A percentile compares a stretch with the other conserved stretches of the same genome.
Evolutionary conservation across 2,888 invertebrate species (phyloP).

Genomic region (Schizaphis graminum): DNA sequence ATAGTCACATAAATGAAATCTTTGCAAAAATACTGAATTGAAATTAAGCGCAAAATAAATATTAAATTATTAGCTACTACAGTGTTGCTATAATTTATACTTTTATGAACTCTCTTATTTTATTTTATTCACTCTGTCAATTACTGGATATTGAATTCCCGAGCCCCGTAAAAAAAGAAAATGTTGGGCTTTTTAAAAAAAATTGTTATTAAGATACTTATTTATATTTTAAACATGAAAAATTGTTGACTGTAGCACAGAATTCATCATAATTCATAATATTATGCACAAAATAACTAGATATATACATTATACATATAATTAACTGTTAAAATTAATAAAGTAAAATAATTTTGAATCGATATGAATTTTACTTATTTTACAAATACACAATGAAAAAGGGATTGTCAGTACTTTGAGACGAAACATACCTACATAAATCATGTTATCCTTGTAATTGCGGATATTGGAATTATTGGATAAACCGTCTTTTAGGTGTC

Average conservation of each 20-base stretch:
- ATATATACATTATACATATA: background rate
- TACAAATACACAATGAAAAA: background rate
- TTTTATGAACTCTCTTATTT: background rate
- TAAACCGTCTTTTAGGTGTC: constrained; percentile 2
- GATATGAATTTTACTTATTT: background rate
- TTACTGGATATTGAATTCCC: background rate
- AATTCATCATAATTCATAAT: background rate
- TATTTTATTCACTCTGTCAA: background rate
- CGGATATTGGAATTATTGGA: constrained; percentile 4
- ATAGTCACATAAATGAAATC: background rate
- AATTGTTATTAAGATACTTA: background rate
- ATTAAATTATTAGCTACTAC: background rate
- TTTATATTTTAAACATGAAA: background rate
- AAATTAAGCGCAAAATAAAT: background rate
- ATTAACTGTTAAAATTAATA: background rate
- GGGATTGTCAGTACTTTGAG: too few species aligned
- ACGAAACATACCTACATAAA: background rate
- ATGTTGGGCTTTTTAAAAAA: background rate
- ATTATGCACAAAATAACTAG: background rate
- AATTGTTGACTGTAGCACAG: background rate
- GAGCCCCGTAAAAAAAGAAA: background rate
- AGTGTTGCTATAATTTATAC: background rate
- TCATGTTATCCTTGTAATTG: background rate
- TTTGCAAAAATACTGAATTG: background rate
- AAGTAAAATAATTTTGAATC: background rate